A percentile compares a stretch with the other conserved stretches of the same genome.
Evolutionary conservation across 2,888 invertebrate species (phyloP).

Genomic region (Andrena praecox): DNA sequence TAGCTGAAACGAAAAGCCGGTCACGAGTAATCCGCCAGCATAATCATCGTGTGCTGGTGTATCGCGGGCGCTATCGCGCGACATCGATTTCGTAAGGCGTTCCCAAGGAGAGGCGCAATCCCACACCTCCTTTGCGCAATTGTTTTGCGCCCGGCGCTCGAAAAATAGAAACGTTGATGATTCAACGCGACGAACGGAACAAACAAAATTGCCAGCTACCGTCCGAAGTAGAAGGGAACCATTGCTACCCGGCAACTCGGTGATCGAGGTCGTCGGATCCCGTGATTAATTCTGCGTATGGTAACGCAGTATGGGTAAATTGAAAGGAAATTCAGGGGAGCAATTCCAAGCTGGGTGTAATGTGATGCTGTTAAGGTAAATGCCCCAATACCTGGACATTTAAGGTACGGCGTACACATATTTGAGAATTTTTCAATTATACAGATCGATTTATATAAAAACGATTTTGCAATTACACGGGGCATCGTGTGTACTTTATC

Average conservation of each 20-base stretch:
- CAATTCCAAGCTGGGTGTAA: too few species aligned
- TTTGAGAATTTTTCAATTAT: too few species aligned
- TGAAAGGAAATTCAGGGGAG: constrained; percentile 1
- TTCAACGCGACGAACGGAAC: constrained; percentile 41
- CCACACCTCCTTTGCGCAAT: constrained; percentile 64
- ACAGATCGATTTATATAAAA: too few species aligned
- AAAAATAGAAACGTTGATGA: constrained; percentile 65
- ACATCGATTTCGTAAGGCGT: constrained; percentile 81
- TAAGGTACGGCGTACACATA: too few species aligned
- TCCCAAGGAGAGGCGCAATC: constrained; percentile 78
- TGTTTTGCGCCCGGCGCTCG: constrained; percentile 46
- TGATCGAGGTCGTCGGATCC: neutral
- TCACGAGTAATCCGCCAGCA: constrained; percentile 76
- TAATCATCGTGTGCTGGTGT: constrained; percentile 72
- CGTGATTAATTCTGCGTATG: too few species aligned
- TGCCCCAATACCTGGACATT: too few species aligned
- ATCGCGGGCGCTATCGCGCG: constrained; percentile 79
- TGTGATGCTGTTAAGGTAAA: too few species aligned
- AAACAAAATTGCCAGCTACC: neutral
- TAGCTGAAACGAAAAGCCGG: constrained; percentile 71
- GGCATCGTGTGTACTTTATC: too few species aligned
- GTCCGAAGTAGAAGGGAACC: neutral
- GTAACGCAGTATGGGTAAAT: too few species aligned
- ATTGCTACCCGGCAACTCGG: neutral
- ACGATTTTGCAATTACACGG: too few species aligned